Evolutionary conservation across 1,140 invertebrate genomes (phyloP), one percentile per base, ranked within the genome.

Genomic region (Bombus breviceps): DNA sequence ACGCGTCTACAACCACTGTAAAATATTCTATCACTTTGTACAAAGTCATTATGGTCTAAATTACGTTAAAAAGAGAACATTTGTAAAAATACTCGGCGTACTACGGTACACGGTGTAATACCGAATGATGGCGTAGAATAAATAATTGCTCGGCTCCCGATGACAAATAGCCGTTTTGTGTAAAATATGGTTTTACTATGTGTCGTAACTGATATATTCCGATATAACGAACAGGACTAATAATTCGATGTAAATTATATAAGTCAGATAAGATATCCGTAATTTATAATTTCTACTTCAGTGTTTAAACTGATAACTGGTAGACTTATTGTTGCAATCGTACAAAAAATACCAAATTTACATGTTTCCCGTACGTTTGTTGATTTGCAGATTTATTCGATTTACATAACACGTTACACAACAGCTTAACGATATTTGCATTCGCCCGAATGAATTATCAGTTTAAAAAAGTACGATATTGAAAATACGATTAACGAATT

Each of bases 11-110:
- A 22, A 72, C 32, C 47, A 22, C 25, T 47, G 66, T 79, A 28
- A 79, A 79, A 72, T 37, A 47, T 79, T 79, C 47, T 32, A 79
- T n/a, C 39, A 39, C 41, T 59, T 13, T 13, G 13, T 2, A 53
- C 25, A 37, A 66, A 53, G 5, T 22, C 47, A 8, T 53, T 53
- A 22, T 22, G 47, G 47, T 22, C 18, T 22, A 53, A 53, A 22
- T 53, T 53, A 8, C 47, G 18, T 22, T 53, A 8, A 22, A 53
- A 53, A 8, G 15, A 22, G 47, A 53, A 53, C 18, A 53, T 53
- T 53, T 53, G 47, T 53, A 53, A 53, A 53, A 22, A 22, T 53
- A 6, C 5, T 53, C 47, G 47, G 18, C 5, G 59, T n/a, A 62
- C 12, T 4, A n/a, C 59, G 59, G 28, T 28, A n/a, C 28, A 62